These are phyloP conservation scores for Sphenopsis melanotis DNA, from an alignment of 2,797 vertebrate genomes.

Conservation along the genomic window DNA sequence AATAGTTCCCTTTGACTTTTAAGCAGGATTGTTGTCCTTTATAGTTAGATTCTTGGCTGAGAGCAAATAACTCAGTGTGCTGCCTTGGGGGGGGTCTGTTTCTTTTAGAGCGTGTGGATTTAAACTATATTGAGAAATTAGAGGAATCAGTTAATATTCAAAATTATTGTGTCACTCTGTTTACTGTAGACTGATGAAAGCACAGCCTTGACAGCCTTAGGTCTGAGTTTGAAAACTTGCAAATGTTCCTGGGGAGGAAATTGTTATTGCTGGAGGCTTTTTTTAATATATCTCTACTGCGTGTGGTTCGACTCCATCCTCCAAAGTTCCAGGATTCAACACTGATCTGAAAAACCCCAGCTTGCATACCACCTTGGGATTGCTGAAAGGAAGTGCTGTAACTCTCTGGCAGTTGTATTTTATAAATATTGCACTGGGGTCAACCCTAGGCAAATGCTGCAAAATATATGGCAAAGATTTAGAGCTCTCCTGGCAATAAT, in stretches of 20 bases:
- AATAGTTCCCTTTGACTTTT: background rate
- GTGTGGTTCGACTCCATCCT: background rate
- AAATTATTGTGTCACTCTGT: background rate
- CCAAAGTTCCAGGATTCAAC: background rate
- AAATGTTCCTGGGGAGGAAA: background rate
- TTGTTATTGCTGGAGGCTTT: background rate
- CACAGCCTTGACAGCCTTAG: background rate
- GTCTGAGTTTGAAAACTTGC: background rate
- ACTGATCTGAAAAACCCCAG: background rate
- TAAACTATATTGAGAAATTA: background rate
- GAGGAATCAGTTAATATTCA: background rate
- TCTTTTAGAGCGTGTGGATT: background rate
- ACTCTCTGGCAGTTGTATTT: background rate
- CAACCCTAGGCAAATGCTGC: background rate
- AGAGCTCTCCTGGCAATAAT: slow-evolving; percentile 39
- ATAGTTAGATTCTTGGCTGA: background rate
- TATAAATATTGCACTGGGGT: background rate
- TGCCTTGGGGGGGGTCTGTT: background rate
- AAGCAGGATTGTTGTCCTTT: background rate
- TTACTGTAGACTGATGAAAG: background rate
- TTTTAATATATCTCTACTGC: background rate
- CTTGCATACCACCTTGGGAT: background rate
- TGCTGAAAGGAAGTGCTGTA: background rate
- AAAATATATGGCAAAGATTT: slow-evolving; percentile 33
- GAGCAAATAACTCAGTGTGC: background rate